phyloP scores from a whole-genome alignment of 2,113 vertebrate genomes.

The Alectura lathami region DNA sequence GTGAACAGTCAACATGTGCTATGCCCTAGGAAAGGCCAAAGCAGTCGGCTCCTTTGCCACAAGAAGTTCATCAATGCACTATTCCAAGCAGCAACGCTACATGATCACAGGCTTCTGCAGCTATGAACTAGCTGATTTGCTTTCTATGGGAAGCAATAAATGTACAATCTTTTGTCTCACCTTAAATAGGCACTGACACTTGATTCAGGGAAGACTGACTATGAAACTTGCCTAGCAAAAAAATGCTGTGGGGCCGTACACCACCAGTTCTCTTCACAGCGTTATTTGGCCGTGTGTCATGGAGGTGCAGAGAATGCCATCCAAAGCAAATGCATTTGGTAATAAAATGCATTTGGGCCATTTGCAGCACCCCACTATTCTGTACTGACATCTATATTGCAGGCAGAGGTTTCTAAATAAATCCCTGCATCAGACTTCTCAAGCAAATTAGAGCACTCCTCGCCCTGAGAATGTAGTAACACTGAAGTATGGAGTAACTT shows the following conservation, averaged over 20 bases:
- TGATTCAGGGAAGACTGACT: background rate
- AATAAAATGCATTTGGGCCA: too few species aligned
- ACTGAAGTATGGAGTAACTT: background rate
- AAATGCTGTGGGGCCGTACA: background rate
- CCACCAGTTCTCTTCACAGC: background rate
- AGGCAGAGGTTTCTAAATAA: background rate
- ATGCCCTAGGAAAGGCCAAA: background rate
- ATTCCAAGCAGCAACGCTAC: background rate
- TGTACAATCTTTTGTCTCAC: background rate
- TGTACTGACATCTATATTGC: background rate
- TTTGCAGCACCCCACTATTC: background rate
- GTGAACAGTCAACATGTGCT: background rate
- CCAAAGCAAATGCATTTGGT: background rate
- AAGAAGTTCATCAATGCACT: background rate
- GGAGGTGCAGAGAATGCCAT: background rate
- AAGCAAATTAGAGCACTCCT: background rate
- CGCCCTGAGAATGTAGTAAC: too few species aligned
- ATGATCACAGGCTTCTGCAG: background rate
- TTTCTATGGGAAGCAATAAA: background rate
- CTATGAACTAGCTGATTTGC: background rate
- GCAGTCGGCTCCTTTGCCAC: background rate
- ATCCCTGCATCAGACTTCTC: background rate
- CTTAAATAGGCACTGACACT: background rate
- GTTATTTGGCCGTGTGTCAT: background rate
- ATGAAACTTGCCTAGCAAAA: background rate